A percentile compares a stretch with the other conserved stretches of the same genome.
phyloP scores from a whole-genome alignment of 2,888 invertebrate species.

The Chironomus tentans region DNA sequence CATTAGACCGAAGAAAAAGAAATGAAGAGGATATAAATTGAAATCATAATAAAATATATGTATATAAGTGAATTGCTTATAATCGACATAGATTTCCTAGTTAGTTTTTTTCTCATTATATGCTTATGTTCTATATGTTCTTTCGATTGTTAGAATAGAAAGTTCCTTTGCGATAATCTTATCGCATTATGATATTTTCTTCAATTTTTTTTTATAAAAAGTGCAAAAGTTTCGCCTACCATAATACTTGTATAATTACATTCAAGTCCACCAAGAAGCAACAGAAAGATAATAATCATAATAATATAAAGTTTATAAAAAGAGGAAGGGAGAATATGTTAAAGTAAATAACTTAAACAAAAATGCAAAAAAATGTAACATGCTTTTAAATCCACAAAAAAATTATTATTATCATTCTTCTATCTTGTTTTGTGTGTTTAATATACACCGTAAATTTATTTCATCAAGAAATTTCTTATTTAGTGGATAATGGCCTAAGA shows the following conservation, averaged over 20 bases:
- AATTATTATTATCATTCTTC: neutral
- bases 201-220: conserved; percentile 1
- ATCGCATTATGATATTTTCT: neutral
- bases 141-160: neutral
- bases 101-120: neutral
- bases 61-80: neutral
- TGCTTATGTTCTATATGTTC: neutral
- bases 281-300: neutral
- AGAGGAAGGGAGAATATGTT: neutral
- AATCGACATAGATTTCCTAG: conserved; percentile 5
- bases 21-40: neutral
- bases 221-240: conserved; percentile 2
- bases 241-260: conserved; percentile 3
- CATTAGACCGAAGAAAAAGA: neutral
- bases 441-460: neutral
- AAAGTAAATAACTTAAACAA: conserved; percentile 1
- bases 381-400: neutral
- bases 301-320: neutral
- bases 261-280: conserved; percentile 6
- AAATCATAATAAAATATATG: neutral
- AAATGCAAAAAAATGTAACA: neutral
- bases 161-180: neutral
- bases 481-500: neutral
- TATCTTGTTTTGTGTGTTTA: no score
- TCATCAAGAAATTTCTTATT: neutral